Evolutionary conservation across 2,113 vertebrate genomes (phyloP).

Genomic region (Nothoprocta pentlandii): DNA sequence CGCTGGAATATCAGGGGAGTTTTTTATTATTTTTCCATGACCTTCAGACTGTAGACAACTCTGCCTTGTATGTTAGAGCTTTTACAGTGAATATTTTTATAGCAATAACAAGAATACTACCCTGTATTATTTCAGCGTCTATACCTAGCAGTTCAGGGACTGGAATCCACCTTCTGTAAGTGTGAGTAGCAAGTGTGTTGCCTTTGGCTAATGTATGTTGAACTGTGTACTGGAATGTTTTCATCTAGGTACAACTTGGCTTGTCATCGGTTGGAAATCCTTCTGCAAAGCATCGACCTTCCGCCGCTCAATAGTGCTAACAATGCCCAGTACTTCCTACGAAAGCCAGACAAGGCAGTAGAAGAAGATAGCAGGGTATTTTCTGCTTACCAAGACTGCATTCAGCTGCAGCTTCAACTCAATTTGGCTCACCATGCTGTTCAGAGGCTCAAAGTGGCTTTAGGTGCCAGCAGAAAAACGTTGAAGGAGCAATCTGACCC

Average conservation of each 20-base stretch:
- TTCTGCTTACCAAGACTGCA: slow-evolving; percentile 98
- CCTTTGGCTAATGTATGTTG: background rate
- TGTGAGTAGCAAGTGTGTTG: background rate
- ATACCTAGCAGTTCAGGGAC: background rate
- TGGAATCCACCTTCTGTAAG: background rate
- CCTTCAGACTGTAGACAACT: background rate
- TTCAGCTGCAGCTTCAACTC: slow-evolving; percentile 96
- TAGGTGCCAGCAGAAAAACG: slow-evolving; percentile 88
- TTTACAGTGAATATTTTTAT: background rate
- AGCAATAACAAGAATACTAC: background rate
- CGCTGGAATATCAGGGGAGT: background rate
- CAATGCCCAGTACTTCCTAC: slow-evolving; percentile 97
- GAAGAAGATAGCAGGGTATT: slow-evolving; percentile 97
- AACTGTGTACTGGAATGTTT: slow-evolving; percentile 11
- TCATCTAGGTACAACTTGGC: slow-evolving; percentile 93
- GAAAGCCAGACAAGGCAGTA: slow-evolving; percentile 97
- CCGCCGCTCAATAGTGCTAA: slow-evolving; percentile 98
- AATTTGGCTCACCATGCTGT: slow-evolving; percentile 98
- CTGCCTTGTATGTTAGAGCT: background rate
- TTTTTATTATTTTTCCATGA: background rate
- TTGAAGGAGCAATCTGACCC: slow-evolving; percentile 76
- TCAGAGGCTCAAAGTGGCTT: slow-evolving; percentile 91
- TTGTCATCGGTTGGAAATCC: slow-evolving; percentile 96
- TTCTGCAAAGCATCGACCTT: slow-evolving; percentile 96
- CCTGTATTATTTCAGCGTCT: background rate